Percentiles rank a stretch among this genome's conserved stretches.
These are phyloP conservation scores for Hormiphora californensis DNA, from an alignment of 37 sponge, comb jelly and placozoan genomes.

Conservation along the genomic window DNA sequence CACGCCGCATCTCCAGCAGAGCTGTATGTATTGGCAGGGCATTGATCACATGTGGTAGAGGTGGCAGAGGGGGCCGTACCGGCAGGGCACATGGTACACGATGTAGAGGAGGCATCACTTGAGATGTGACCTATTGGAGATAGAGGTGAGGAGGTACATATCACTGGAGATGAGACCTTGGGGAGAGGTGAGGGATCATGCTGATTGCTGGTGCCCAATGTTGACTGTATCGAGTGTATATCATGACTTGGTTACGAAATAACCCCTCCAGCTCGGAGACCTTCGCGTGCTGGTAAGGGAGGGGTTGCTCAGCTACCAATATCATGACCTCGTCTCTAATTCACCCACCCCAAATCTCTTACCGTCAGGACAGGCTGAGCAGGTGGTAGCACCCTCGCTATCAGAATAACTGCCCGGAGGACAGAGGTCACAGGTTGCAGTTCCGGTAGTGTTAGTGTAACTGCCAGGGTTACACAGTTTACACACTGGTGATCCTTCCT, in stretches of 20 bases:
- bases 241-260: no score
- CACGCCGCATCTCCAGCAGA: not conserved
- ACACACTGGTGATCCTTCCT: not conserved
- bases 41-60: no score
- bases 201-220: no score
- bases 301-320: no score
- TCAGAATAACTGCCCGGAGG: conserved; percentile 6
- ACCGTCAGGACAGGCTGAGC: not conserved
- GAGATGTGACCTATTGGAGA: conserved; percentile 52
- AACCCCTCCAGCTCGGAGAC: no score
- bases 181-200: no score
- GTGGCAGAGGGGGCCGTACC: no score
- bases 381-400: not conserved
- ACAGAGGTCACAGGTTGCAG: not conserved
- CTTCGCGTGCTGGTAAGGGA: no score
- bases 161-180: no score
- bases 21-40: conserved; percentile 30
- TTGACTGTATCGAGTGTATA: no score
- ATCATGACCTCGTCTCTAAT: no score
- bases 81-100: conserved; percentile 36
- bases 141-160: no score
- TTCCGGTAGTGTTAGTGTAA: not conserved
- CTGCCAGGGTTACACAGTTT: not conserved
- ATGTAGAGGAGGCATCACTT: not conserved
- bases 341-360: not conserved